Evolutionary conservation across 2,888 invertebrate genomes (phyloP).

Genomic region (Andrena marginata): DNA sequence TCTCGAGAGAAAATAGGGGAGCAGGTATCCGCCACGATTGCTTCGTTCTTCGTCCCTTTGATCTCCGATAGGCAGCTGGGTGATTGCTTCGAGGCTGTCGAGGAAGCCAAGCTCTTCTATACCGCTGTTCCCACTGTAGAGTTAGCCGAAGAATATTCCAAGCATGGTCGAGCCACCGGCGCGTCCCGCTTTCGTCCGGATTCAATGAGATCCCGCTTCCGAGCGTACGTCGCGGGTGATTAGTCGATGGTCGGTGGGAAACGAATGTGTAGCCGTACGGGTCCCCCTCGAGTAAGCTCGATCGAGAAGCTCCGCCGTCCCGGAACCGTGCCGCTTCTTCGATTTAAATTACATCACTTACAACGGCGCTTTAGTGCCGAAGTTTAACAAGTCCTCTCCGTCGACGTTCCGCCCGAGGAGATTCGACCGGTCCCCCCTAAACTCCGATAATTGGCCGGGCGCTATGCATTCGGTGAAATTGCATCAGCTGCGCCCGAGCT

Average conservation of each 20-base stretch:
- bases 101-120: neutral
- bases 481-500: constrained; percentile 48
- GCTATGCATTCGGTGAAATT: constrained; percentile 55
- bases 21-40: neutral
- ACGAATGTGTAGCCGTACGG: neutral
- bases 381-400: constrained; percentile 62
- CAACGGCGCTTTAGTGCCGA: constrained; percentile 45
- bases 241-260: neutral
- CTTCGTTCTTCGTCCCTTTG: neutral
- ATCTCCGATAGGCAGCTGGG: neutral
- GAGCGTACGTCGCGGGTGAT: neutral
- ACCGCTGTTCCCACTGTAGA: neutral
- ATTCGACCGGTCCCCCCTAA: constrained; percentile 45
- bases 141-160: too few relatives aligned
- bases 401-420: constrained; percentile 49
- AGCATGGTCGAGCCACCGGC: too few relatives aligned
- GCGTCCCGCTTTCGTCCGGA: too few relatives aligned
- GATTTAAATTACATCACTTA: constrained; percentile 54
- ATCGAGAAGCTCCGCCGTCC: constrained; percentile 35
- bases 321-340: constrained; percentile 26
- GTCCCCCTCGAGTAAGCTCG: constrained; percentile 3
- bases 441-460: constrained; percentile 64
- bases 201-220: too few relatives aligned
- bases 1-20: neutral
- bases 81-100: neutral